phyloP scores from a whole-genome alignment of 2,113 vertebrate genomes.

The Erpornis zantholeuca region DNA sequence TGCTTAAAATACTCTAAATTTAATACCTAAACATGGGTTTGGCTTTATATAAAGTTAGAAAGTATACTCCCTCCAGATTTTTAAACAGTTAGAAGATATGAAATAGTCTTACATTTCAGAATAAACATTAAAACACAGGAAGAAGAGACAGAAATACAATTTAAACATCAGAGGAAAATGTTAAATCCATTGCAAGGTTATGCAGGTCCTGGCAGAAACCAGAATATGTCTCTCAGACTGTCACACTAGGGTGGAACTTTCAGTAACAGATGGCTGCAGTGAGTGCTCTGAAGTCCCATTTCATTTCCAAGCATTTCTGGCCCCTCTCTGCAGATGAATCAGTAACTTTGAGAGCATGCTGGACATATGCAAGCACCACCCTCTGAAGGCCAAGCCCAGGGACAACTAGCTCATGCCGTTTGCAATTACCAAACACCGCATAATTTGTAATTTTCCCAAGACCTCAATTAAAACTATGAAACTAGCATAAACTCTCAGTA shows the following conservation, averaged over 20 bases:
- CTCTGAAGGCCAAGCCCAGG: not conserved
- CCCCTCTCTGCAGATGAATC: not conserved
- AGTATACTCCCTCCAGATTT: not conserved
- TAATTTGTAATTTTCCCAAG: not conserved
- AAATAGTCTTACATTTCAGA: not conserved
- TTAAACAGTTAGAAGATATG: not conserved
- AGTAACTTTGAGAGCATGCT: not conserved
- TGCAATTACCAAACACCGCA: not conserved
- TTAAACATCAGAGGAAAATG: not conserved
- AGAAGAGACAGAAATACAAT: not conserved
- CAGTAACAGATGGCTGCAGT: not conserved
- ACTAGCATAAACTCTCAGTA: not conserved
- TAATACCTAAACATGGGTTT: not conserved
- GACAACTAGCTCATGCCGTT: not conserved
- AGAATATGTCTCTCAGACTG: not conserved
- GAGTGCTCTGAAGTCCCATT: not conserved
- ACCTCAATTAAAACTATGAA: not conserved
- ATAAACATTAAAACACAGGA: not conserved
- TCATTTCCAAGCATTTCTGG: not conserved
- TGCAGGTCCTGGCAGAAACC: not conserved
- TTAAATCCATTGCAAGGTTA: not conserved
- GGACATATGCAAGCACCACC: not conserved
- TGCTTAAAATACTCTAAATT: not conserved
- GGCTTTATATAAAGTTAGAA: not conserved
- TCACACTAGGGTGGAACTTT: rapidly evolving